Percentiles rank a stretch among this genome's conserved stretches.
Conservation (phyloP, 37 sponge, comb jelly and placozoan species). For the Ianthella basta region DNA sequence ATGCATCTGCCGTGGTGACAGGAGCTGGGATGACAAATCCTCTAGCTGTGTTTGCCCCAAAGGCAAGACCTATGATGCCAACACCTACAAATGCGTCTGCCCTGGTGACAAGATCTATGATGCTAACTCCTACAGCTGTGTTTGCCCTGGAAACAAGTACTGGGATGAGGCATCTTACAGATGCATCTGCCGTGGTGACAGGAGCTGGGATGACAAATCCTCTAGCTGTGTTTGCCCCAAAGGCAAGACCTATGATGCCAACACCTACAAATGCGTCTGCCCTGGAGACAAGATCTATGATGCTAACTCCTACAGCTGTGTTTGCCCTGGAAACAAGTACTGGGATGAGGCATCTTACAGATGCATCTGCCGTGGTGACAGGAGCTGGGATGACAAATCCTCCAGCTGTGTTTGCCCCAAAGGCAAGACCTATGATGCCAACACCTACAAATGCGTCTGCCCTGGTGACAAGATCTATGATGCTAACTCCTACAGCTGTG, state of each 20-base stretch:
- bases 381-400: not conserved
- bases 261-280: not conserved
- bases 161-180: not conserved
- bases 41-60: not conserved
- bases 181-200: not conserved
- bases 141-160: conserved; percentile 1
- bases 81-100: not conserved
- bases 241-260: not conserved
- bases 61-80: not conserved
- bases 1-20: not conserved
- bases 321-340: conserved; percentile 1
- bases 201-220: not conserved
- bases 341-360: not conserved
- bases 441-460: not conserved
- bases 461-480: too few species aligned
- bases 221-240: not conserved
- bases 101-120: too few species aligned
- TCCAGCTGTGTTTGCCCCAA: not conserved
- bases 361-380: not conserved
- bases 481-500: not conserved
- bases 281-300: not conserved
- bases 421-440: not conserved
- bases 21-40: not conserved
- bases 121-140: not conserved
- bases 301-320: not conserved